Conservation (phyloP, 2,888 invertebrate genomes). For the Cotesia congregata region DNA sequence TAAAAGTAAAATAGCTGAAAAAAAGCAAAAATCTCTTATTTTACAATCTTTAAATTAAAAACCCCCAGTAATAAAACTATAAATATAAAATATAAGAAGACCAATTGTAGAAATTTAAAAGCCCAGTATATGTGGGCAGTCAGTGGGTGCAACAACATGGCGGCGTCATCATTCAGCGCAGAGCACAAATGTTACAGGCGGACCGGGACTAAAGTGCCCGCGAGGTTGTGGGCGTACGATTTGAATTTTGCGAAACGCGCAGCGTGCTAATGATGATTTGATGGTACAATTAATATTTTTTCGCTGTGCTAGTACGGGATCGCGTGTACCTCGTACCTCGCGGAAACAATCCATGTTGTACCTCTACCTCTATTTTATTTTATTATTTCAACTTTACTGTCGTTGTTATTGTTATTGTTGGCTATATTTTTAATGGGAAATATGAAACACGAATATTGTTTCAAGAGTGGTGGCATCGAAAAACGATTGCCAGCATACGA, state of each 20-base stretch:
- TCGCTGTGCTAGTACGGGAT: not conserved
- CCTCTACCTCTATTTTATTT: too few species aligned
- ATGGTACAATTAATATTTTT: not conserved
- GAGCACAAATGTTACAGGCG: conserved; percentile 55
- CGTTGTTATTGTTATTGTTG: not conserved
- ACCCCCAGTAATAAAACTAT: not conserved
- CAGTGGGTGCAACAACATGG: conserved; percentile 62
- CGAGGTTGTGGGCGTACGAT: conserved; percentile 17
- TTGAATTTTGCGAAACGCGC: conserved; percentile 43
- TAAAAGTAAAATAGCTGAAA: too few species aligned
- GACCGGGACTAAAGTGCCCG: not conserved
- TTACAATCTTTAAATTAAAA: too few species aligned
- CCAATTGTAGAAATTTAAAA: conserved; percentile 17
- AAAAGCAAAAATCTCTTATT: too few species aligned
- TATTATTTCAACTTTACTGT: conserved; percentile 7
- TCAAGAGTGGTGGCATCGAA: conserved; percentile 31
- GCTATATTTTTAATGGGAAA: conserved; percentile 4
- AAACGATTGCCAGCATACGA: conserved; percentile 37
- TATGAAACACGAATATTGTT: conserved; percentile 9
- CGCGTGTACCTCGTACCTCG: too few species aligned
- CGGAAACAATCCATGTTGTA: too few species aligned
- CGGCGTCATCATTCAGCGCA: conserved; percentile 59
- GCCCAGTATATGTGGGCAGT: conserved; percentile 53
- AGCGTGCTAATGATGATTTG: not conserved
- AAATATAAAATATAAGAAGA: conserved; percentile 12